Conservation (phyloP, 1,140 invertebrate genomes). For the Theocolax elegans region DNA sequence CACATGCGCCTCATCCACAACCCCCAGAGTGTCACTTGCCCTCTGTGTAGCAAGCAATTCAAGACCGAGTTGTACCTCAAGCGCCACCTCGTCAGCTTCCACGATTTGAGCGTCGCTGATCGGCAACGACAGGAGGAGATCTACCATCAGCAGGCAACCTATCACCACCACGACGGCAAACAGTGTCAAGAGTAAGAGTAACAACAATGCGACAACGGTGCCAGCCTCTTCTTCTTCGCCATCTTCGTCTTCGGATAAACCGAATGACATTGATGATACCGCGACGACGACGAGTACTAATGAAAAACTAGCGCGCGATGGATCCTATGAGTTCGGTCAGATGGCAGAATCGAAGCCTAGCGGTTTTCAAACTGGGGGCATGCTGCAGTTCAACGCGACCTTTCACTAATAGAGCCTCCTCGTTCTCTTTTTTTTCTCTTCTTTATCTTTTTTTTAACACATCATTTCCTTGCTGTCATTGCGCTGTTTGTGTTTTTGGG, state of each 20-base stretch:
- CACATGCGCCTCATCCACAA: conserved; percentile 84
- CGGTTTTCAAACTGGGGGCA: conserved; percentile 55
- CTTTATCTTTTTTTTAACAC: conserved; percentile 6
- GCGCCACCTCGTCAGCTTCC: conserved; percentile 74
- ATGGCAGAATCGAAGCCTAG: conserved; percentile 8
- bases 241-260: conserved; percentile 50
- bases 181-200: conserved; percentile 37
- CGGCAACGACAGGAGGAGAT: conserved; percentile 65
- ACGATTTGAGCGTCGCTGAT: conserved; percentile 67
- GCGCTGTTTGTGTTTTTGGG: not conserved
- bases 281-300: not conserved
- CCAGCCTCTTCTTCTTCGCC: conserved; percentile 11
- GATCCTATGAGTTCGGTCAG: conserved; percentile 27
- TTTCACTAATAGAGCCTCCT: conserved; percentile 61
- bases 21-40: conserved; percentile 79
- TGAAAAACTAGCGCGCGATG: not conserved
- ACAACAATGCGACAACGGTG: not conserved
- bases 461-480: too few species aligned
- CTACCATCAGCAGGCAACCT: conserved; percentile 61
- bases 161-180: conserved; percentile 44
- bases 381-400: conserved; percentile 64
- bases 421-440: conserved; percentile 14
- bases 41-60: conserved; percentile 79
- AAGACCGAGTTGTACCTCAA: conserved; percentile 82
- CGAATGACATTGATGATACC: conserved; percentile 39